These are phyloP conservation scores for Vombatus ursinus DNA, from an alignment of 2,113 vertebrate species.

Conservation along the genomic window DNA sequence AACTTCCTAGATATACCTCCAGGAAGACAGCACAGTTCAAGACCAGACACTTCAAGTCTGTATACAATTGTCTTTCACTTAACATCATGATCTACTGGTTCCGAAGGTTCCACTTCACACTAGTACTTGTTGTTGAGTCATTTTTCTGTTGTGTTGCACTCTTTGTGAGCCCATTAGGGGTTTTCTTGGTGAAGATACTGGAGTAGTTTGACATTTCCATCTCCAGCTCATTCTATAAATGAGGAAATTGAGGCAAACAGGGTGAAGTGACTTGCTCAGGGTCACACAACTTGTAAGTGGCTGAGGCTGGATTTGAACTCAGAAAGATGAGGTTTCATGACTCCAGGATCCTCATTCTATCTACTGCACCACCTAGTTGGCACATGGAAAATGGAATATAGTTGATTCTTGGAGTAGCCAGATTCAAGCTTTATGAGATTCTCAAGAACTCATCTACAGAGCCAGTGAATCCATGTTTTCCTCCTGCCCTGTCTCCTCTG, in stretches of 20 bases:
- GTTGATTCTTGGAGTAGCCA: no score
- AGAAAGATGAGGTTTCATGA: no score
- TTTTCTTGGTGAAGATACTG: no score
- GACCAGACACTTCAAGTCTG: not conserved
- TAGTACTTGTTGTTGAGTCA: not conserved
- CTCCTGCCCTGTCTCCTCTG: not conserved
- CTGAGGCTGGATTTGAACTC: no score
- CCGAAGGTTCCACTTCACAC: not conserved
- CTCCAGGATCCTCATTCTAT: no score
- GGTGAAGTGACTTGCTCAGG: rapidly evolving
- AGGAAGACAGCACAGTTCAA: not conserved
- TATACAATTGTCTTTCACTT: not conserved
- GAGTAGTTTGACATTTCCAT: no score
- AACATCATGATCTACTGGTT: not conserved
- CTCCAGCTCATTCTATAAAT: not conserved
- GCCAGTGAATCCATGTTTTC: not conserved
- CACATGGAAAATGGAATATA: no score
- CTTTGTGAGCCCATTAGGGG: no score
- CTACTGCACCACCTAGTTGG: no score
- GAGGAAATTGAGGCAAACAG: not conserved
- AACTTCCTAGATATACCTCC: not conserved
- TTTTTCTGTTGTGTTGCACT: no score
- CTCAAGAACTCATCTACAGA: not conserved
- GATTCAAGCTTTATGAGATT: no score
- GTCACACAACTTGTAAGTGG: rapidly evolving